Evolutionary conservation across 2,113 vertebrate genomes (phyloP), one percentile per base, ranked within the genome.

Genomic region (Pao palembangensis): DNA sequence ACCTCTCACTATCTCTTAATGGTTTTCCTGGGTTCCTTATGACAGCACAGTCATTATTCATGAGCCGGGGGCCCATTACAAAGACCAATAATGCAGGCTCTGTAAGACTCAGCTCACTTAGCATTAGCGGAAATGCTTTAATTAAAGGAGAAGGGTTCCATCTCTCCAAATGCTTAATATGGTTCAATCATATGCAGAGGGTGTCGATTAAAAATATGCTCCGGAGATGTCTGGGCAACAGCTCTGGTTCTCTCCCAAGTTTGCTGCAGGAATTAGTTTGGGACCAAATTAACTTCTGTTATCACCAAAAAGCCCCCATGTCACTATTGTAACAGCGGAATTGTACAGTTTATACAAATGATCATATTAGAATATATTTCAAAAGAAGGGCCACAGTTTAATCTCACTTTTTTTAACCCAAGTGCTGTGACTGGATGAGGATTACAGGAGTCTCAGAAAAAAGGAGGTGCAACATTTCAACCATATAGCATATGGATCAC

Each of bases 11-110:
- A 62, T 72, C 73, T 83, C 64, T 60, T 86, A 84, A 86, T 87
- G 75, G 80, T 61, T 81, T 84, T 85, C 73, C 69, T 58, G 54
- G 64, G 73, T 84, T 79, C 58, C 46, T 61, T 58, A 70, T 77
- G 81, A 81, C 80, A 83, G 68, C 61, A 18, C 20, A 75, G 71
- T 21, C 54, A 81, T 90, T 85, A 87, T 87, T 88, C 75, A 86
- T 81, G 68, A 85, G 63, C 48, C 6, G 12, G 43, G 75, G 61
- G 64, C 38, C 69, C 14, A 28, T 79, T 75, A 79, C 57, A 74
- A 78, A 77, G 54, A 67, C 62, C 34, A 64, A 77, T 73, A 78
- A 78, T 64, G 62, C 61, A 51, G 58, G 31, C 58, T 52, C 28
- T 18, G 20, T 38, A 74, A 67, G 62, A 5, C 76, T 65, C 43